These are phyloP conservation scores for Ptychadena robeensis DNA, from an alignment of 2,797 vertebrate genomes.

Conservation along the genomic window DNA sequence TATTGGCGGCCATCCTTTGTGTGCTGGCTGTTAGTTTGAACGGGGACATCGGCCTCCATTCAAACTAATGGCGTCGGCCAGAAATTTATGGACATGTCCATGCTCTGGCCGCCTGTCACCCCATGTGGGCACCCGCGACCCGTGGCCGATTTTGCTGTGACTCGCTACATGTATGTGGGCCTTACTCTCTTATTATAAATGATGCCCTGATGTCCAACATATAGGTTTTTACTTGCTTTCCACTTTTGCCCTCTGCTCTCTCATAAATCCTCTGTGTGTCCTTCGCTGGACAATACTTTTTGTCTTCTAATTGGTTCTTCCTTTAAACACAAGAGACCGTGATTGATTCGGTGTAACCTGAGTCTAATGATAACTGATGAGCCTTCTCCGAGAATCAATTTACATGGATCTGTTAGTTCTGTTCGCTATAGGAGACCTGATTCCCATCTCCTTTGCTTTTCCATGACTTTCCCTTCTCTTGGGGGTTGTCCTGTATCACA, in stretches of 20 bases:
- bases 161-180: no score
- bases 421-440: neutral
- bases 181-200: no score
- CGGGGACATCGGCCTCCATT: no score
- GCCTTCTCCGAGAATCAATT: constrained; percentile 10
- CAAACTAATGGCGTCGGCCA: no score
- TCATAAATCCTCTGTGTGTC: neutral
- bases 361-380: constrained; percentile 12
- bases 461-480: neutral
- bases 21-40: no score
- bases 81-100: no score
- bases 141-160: no score
- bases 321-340: neutral
- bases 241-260: neutral
- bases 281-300: neutral
- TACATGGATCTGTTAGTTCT: neutral
- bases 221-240: neutral
- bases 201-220: no score
- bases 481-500: neutral
- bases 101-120: no score
- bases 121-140: no score
- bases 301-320: neutral
- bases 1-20: no score
- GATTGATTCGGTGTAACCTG: neutral
- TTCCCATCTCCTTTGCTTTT: neutral